Evolutionary conservation across 1,140 invertebrate genomes (phyloP).

Genomic region (Drosophila kanapiae): DNA sequence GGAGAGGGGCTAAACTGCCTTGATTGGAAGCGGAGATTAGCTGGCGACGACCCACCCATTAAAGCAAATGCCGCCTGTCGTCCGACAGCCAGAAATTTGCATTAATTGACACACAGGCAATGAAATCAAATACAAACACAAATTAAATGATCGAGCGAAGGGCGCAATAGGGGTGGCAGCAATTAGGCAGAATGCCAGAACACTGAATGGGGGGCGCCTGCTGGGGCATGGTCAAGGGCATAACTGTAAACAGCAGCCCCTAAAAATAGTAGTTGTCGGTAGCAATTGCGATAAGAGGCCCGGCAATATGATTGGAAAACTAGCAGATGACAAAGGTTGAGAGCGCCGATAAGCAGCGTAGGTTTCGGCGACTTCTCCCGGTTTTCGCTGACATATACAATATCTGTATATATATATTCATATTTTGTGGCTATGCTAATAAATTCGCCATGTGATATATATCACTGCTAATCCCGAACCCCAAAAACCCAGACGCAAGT

Average conservation of each 20-base stretch:
- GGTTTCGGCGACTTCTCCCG: background rate
- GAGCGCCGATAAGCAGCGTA: conserved; percentile 3
- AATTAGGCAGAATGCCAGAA: conserved; percentile 72
- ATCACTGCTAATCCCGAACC: conserved; percentile 20
- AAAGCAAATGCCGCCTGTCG: conserved; percentile 22
- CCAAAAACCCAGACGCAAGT: conserved; percentile 4
- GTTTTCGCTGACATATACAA: background rate
- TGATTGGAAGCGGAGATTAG: conserved; percentile 61
- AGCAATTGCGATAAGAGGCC: conserved; percentile 14
- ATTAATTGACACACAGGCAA: conserved; percentile 66
- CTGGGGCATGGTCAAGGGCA: conserved; percentile 57
- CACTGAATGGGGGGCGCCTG: background rate
- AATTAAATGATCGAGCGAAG: conserved; percentile 38
- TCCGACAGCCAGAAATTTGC: conserved; percentile 48
- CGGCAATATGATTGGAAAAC: conserved; percentile 12
- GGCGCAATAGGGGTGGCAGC: conserved; percentile 21
- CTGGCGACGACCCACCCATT: conserved; percentile 30
- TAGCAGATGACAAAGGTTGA: conserved; percentile 20
- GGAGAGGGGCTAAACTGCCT: conserved; percentile 41
- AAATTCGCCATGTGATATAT: conserved; percentile 13
- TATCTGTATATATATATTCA: background rate
- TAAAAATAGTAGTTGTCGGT: conserved; percentile 11
- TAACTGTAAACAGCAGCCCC: conserved; percentile 45
- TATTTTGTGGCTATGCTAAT: conserved; percentile 19
- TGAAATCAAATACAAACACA: conserved; percentile 27